phyloP scores from a whole-genome alignment of 1,140 invertebrate genomes.

The Trachelipus rathkii region DNA sequence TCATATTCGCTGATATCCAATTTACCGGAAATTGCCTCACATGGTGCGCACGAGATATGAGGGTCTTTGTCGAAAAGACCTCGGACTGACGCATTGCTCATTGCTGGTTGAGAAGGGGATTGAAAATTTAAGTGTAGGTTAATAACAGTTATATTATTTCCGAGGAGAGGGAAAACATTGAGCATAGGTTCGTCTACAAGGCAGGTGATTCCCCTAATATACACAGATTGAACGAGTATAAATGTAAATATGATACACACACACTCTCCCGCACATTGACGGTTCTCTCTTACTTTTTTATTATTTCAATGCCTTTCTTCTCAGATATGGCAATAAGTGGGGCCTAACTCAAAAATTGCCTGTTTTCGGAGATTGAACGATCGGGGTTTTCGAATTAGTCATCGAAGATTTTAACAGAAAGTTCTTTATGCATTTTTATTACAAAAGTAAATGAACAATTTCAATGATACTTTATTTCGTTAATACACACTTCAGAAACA shows the following conservation, averaged over 20 bases:
- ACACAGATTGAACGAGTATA: not conserved
- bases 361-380: too few species aligned
- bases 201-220: not conserved
- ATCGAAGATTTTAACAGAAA: too few species aligned
- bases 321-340: too few species aligned
- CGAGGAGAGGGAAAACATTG: not conserved
- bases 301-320: too few species aligned
- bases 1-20: conserved; percentile 12
- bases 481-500: too few species aligned
- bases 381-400: too few species aligned
- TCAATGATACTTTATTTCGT: too few species aligned
- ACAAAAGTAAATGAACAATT: too few species aligned
- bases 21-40: not conserved
- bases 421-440: too few species aligned
- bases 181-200: not conserved
- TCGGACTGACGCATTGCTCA: not conserved
- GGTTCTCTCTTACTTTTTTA: too few species aligned
- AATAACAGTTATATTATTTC: conserved; percentile 6
- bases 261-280: not conserved
- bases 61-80: not conserved
- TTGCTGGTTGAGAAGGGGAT: not conserved
- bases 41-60: not conserved
- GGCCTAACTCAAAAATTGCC: too few species aligned
- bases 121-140: not conserved
- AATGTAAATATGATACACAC: conserved; percentile 6